Evolutionary conservation across 2,113 vertebrate species (phyloP).

Genomic region (Nymphicus hollandicus): DNA sequence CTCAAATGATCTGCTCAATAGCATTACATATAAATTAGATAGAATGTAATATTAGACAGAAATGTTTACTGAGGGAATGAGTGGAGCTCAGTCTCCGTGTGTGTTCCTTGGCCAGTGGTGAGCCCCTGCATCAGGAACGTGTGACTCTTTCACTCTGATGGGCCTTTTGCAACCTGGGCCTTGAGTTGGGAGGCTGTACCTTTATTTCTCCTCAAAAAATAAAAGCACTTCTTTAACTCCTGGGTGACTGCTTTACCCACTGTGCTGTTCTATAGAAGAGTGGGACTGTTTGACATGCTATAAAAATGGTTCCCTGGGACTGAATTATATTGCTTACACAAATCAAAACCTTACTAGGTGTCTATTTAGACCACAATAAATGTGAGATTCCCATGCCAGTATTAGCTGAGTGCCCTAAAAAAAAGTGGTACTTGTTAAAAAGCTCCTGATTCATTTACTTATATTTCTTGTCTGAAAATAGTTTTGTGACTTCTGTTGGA

Average conservation of each 20-base stretch:
- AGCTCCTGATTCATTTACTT: not conserved
- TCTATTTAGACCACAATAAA: not conserved
- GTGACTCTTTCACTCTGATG: accelerated
- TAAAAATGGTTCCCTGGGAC: not conserved
- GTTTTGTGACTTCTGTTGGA: not conserved
- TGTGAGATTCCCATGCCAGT: not conserved
- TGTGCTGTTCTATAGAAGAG: not conserved
- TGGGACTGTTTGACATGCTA: not conserved
- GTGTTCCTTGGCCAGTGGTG: not conserved
- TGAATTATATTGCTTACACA: not conserved
- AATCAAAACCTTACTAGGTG: not conserved
- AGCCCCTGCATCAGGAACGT: accelerated
- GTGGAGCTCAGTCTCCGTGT: not conserved
- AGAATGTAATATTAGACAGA: not conserved
- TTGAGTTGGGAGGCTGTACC: accelerated
- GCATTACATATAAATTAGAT: not conserved
- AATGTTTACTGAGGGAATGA: not conserved
- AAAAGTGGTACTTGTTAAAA: not conserved
- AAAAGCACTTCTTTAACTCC: not conserved
- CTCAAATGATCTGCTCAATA: not conserved
- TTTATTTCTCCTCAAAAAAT: not conserved
- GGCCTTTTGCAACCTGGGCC: not conserved
- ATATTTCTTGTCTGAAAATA: not conserved
- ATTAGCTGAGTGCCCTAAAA: not conserved
- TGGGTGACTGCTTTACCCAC: not conserved